Evolutionary conservation across 2,113 vertebrate species (phyloP), one percentile per base, ranked within the genome.

Genomic region (Nibea albiflora): DNA sequence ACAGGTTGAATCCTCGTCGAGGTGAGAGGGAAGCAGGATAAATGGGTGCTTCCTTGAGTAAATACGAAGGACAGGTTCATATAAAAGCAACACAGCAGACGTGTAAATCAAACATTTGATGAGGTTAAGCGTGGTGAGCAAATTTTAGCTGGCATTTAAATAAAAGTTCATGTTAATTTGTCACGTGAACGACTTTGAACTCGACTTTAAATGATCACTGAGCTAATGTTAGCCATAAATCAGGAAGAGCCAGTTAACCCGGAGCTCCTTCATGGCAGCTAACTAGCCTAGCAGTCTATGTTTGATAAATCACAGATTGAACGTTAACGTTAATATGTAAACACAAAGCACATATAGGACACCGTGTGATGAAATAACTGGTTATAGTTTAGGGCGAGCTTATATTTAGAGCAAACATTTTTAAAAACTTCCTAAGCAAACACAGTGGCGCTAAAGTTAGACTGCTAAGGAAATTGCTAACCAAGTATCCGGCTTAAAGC

Each of bases 381-480:
- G 11, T 15, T 26, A 1, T 0, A 9, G 16, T 31, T 67, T 6
- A 31, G 19, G 11, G 1, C 0, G 11, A 14, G 4, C 35, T 9
- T 5, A 16, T 19, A 14, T 12, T 35, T 0, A 35, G 19, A 5
- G 17, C 19, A 3, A 4, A 72, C 66, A 52, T 53, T 14, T 31
- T 20, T 20, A n/a, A 42, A 42, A 80, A 74, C 76, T 81, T 78
- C 22, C 9, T 42, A 6, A 47, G 39, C 50, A 44, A 66, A 65
- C 53, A 73, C n/a, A 58, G 16, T 19, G 14, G 31, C 39, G 57
- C 52, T 81, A 8, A 77, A 84, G 72, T 87, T 81, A 11, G 65
- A 65, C 39, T 62, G 84, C 83, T 73, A 85, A 68, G 76, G 70
- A 86, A 86, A 67, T 57, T 28, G 65, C 70, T 68, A 67, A 26